Evolutionary conservation across 2,113 vertebrate species (phyloP).

Genomic region (Cariama cristata): DNA sequence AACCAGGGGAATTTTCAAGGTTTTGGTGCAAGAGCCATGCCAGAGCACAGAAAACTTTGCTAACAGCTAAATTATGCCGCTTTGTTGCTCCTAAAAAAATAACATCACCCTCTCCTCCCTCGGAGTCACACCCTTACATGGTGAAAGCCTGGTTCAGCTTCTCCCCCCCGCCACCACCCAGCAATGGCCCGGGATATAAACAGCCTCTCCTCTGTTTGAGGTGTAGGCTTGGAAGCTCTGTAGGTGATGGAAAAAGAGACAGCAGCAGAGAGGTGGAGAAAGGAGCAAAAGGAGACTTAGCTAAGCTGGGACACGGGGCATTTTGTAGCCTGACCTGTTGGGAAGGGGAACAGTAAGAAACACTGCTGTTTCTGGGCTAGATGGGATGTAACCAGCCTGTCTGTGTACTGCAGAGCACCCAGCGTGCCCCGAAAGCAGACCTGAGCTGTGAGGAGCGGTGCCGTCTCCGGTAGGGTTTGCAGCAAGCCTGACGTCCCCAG

Average conservation of each 20-base stretch:
- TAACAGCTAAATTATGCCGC: background rate
- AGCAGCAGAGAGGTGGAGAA: background rate
- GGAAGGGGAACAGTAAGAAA: background rate
- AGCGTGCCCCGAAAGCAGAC: background rate
- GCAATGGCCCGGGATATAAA: background rate
- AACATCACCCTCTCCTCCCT: background rate
- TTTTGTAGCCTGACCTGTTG: background rate
- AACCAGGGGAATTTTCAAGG: background rate
- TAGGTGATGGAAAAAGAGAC: background rate
- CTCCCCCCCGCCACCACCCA: background rate
- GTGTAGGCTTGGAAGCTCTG: background rate
- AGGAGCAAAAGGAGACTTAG: background rate
- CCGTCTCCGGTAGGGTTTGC: too few species aligned
- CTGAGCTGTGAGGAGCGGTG: background rate
- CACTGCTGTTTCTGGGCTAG: accelerated
- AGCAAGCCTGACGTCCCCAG: background rate
- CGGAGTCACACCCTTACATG: background rate
- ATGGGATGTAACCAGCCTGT: background rate
- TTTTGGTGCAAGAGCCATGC: background rate
- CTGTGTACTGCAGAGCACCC: background rate
- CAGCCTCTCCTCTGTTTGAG: background rate
- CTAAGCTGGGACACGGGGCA: accelerated
- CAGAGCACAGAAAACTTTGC: background rate
- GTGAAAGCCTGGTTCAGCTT: background rate
- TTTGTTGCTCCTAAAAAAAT: background rate